A percentile compares a stretch with the other conserved stretches of the same genome.
Evolutionary conservation across 2,113 vertebrate species (phyloP).

Genomic region (Pterocles burchelli): DNA sequence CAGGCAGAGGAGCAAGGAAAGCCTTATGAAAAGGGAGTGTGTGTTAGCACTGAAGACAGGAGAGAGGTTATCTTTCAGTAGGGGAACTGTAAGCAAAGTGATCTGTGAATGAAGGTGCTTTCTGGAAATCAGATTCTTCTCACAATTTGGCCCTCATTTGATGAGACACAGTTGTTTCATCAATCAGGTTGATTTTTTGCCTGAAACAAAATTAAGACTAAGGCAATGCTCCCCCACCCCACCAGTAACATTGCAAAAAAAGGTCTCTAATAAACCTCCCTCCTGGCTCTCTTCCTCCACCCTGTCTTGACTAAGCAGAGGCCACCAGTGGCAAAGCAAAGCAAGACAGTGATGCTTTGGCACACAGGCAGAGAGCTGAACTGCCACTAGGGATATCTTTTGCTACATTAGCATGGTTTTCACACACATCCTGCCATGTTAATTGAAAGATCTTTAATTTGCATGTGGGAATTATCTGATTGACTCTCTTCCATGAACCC

Average conservation of each 20-base stretch:
- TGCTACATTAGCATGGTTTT: conserved; percentile 33
- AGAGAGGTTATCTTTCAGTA: neutral
- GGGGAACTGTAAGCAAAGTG: neutral
- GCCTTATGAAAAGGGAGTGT: neutral
- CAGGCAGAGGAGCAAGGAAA: neutral
- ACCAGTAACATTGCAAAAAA: neutral
- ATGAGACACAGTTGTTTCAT: neutral
- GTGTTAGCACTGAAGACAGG: neutral
- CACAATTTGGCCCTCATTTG: neutral
- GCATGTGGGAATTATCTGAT: conserved; percentile 64
- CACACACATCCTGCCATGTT: conserved; percentile 25
- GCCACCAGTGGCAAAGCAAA: neutral
- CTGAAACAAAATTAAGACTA: neutral
- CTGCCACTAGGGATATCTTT: neutral
- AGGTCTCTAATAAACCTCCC: neutral
- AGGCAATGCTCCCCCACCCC: neutral
- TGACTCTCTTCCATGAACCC: conserved; percentile 44
- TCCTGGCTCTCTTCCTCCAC: neutral
- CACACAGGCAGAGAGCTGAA: neutral
- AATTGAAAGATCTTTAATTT: conserved; percentile 65
- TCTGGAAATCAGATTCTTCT: neutral
- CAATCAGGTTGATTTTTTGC: neutral
- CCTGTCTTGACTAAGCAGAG: neutral
- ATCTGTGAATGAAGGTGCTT: neutral
- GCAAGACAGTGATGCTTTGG: neutral